Evolutionary conservation across 2,113 vertebrate species (phyloP).

Genomic region (Chamaea fasciata): DNA sequence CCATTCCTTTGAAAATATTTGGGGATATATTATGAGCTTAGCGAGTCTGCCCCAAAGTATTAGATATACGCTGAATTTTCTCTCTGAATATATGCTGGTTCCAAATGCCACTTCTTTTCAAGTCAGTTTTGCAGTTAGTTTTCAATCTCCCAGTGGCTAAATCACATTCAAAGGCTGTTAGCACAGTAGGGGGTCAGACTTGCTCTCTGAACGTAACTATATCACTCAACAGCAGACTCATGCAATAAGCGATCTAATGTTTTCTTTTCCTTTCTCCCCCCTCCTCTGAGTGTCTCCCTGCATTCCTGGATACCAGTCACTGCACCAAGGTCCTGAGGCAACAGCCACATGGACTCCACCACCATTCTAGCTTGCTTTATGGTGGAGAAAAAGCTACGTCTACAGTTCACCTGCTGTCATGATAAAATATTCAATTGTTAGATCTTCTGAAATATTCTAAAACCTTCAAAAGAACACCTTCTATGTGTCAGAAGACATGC

Average conservation of each 20-base stretch:
- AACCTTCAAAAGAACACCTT: background rate
- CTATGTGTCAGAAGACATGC: background rate
- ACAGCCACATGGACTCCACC: constrained; percentile 13
- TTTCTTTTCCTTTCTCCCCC: constrained; percentile 44
- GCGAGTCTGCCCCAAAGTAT: constrained; percentile 21
- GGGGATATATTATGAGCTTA: constrained; percentile 32
- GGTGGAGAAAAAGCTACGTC: background rate
- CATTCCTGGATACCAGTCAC: constrained; percentile 56
- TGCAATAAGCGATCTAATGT: constrained; percentile 45
- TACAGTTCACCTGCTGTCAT: constrained; percentile 20
- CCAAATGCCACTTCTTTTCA: constrained; percentile 65
- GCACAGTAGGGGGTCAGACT: constrained; percentile 56
- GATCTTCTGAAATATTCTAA: background rate
- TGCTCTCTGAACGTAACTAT: constrained; percentile 57
- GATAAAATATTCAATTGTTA: background rate
- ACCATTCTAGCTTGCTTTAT: background rate
- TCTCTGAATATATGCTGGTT: constrained; percentile 38
- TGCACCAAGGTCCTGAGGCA: constrained; percentile 48
- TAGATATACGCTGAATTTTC: constrained; percentile 49
- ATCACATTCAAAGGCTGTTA: constrained; percentile 65
- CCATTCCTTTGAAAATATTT: constrained; percentile 57
- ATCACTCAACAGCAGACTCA: constrained; percentile 70
- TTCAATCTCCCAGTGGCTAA: constrained; percentile 59
- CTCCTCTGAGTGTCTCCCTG: constrained; percentile 20
- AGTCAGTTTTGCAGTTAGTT: constrained; percentile 54